Evolutionary conservation across 1,140 invertebrate species (phyloP).

Genomic region (Calephelis nemesis): DNA sequence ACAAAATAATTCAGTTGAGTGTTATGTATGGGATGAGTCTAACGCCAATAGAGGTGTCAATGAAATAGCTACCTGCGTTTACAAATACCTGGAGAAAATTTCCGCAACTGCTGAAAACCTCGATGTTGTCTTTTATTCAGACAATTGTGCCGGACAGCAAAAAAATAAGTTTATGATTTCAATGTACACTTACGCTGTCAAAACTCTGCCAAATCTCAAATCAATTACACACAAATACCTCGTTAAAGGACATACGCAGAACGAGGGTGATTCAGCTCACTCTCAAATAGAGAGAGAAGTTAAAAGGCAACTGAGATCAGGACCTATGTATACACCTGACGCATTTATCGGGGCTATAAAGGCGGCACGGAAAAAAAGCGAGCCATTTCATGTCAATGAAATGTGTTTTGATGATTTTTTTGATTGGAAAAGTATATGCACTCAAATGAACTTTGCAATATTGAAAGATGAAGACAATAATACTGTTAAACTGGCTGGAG

Average conservation of each 20-base stretch:
- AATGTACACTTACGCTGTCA: constrained; percentile 28
- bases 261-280: constrained; percentile 28
- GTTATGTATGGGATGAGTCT: constrained; percentile 34
- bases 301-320: constrained; percentile 25
- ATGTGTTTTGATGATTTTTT: constrained; percentile 29
- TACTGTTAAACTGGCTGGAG: constrained; percentile 19
- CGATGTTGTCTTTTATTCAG: constrained; percentile 37
- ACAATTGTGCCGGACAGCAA: constrained; percentile 36
- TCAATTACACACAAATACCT: constrained; percentile 34
- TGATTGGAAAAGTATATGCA: constrained; percentile 28
- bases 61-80: constrained; percentile 32
- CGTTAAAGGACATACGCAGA: constrained; percentile 32
- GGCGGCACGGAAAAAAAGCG: constrained; percentile 26
- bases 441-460: constrained; percentile 21
- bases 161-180: constrained; percentile 36
- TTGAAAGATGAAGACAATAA: constrained; percentile 24
- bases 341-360: constrained; percentile 28
- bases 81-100: constrained; percentile 4
- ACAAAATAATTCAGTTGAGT: constrained; percentile 28
- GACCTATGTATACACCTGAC: constrained; percentile 30
- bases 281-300: constrained; percentile 20
- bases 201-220: constrained; percentile 13
- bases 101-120: constrained; percentile 4
- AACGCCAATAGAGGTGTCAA: constrained; percentile 33
- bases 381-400: constrained; percentile 29